These are phyloP conservation scores for Brenthis daphne DNA, from an alignment of 2,888 invertebrate species.

Conservation along the genomic window DNA sequence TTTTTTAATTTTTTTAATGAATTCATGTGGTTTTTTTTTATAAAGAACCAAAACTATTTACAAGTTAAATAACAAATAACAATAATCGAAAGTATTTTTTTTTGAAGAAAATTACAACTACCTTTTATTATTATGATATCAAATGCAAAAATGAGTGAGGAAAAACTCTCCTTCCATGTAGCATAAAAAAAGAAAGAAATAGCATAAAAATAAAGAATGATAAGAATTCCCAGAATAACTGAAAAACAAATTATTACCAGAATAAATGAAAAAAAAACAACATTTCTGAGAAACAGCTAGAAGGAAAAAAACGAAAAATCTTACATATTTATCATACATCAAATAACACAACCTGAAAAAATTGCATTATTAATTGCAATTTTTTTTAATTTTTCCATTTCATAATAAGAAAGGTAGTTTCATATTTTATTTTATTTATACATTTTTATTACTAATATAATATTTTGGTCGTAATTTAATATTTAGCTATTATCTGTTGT, in stretches of 20 bases:
- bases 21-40: not conserved
- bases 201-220: too few relatives aligned
- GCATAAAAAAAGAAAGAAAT: too few relatives aligned
- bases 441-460: slow-evolving; percentile 9
- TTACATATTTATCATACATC: too few relatives aligned
- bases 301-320: too few relatives aligned
- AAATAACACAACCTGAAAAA: too few relatives aligned
- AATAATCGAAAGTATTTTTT: slow-evolving; percentile 4
- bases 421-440: slow-evolving; percentile 8
- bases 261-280: too few relatives aligned
- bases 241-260: too few relatives aligned
- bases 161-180: too few relatives aligned
- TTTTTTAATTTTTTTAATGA: not conserved
- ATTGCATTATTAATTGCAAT: not conserved
- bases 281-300: too few relatives aligned
- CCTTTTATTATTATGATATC: not conserved
- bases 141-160: too few relatives aligned
- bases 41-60: not conserved
- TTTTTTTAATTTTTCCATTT: not conserved
- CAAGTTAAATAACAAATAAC: slow-evolving; percentile 11
- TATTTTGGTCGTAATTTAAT: slow-evolving; percentile 20
- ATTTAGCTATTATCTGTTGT: not conserved
- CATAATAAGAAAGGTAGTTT: slow-evolving; percentile 5
- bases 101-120: not conserved
- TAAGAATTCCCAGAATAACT: too few relatives aligned